Evolutionary conservation across 1,140 invertebrate genomes (phyloP).

Genomic region (Megalopta genalis): DNA sequence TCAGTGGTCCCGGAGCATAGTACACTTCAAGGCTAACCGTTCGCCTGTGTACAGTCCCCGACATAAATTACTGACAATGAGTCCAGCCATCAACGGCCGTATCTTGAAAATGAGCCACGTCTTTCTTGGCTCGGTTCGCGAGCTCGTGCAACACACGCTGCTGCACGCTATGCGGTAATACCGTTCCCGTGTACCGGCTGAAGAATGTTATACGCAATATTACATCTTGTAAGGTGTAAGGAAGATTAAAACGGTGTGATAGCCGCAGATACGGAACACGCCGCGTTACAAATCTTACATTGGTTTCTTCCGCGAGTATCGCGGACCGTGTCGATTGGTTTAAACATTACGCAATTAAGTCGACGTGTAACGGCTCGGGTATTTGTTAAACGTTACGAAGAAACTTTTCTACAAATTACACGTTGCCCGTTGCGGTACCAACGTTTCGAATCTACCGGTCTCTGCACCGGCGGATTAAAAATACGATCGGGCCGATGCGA

Average conservation of each 20-base stretch:
- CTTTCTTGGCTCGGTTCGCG: not conserved
- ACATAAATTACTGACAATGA: slow-evolving; percentile 50
- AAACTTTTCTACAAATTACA: not conserved
- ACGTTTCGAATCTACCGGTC: not conserved
- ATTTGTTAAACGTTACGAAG: not conserved
- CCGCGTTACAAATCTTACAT: not conserved
- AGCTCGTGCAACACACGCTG: not conserved
- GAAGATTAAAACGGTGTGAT: slow-evolving; percentile 32
- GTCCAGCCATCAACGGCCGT: slow-evolving; percentile 8
- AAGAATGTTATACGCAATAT: slow-evolving; percentile 11
- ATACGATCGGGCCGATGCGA: too few relatives aligned
- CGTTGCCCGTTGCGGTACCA: not conserved
- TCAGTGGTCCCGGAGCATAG: slow-evolving; percentile 46
- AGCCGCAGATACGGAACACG: not conserved
- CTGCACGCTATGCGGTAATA: not conserved
- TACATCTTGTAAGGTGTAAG: slow-evolving; percentile 26
- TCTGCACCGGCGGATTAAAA: too few relatives aligned
- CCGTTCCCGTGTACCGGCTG: not conserved
- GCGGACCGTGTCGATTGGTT: not conserved
- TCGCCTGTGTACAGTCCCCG: slow-evolving; percentile 65
- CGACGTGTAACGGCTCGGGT: not conserved
- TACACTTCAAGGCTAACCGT: slow-evolving; percentile 71
- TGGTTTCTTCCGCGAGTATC: not conserved
- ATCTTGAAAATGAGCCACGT: slow-evolving; percentile 7
- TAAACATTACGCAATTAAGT: not conserved